Conservation (phyloP, 2,113 vertebrate species). For the Mixornis gularis region DNA sequence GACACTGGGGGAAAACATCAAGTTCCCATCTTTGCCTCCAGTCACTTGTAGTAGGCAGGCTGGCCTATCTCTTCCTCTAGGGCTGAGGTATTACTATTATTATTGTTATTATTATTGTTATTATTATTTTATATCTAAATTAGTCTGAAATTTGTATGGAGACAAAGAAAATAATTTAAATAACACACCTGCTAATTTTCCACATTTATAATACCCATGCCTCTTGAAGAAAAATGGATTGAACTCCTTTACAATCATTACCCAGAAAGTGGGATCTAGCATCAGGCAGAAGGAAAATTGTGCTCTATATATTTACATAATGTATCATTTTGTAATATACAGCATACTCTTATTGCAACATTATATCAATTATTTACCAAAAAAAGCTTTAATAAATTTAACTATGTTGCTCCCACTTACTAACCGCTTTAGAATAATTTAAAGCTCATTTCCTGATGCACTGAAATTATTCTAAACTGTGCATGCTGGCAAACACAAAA, state of each 20-base stretch:
- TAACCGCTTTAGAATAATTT: conserved; percentile 58
- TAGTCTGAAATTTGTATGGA: neutral
- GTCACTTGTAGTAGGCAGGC: neutral
- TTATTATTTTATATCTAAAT: conserved; percentile 2
- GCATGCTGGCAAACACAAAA: conserved; percentile 51
- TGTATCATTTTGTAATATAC: conserved; percentile 24
- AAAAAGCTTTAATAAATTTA: conserved; percentile 62
- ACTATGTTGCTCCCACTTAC: conserved; percentile 47
- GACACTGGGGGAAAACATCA: neutral
- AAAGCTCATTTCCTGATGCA: conserved; percentile 49
- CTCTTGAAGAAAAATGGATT: neutral
- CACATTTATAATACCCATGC: neutral
- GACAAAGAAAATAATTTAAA: neutral
- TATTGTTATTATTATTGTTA: neutral
- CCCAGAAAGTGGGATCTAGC: neutral
- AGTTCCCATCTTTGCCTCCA: neutral
- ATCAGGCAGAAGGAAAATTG: conserved; percentile 4
- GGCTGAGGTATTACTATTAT: no score
- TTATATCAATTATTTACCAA: conserved; percentile 54
- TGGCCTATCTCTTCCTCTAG: neutral
- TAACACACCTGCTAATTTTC: neutral
- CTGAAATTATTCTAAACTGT: conserved; percentile 58
- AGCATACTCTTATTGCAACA: neutral
- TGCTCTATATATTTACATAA: conserved; percentile 26
- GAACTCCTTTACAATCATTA: conserved; percentile 7